Percentiles rank a stretch among this genome's conserved stretches.
These are phyloP conservation scores for Perognathus longimembris DNA, from an alignment of 2,113 vertebrate species.

Conservation along the genomic window DNA sequence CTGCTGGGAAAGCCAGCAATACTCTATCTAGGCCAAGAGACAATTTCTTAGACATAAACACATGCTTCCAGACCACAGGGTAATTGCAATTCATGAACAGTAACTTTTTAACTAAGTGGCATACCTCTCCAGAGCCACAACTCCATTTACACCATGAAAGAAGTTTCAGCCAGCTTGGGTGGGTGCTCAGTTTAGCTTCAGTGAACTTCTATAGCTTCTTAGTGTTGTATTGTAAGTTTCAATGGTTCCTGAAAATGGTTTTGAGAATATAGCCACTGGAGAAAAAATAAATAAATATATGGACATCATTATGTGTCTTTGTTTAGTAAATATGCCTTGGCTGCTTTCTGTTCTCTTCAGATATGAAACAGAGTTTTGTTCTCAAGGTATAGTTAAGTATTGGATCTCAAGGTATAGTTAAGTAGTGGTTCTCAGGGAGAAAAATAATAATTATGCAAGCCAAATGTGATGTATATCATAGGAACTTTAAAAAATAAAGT, in stretches of 20 bases:
- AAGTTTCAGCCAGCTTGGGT: background rate
- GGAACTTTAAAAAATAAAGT: background rate
- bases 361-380: slow-evolving; percentile 28
- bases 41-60: slow-evolving; percentile 48
- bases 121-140: background rate
- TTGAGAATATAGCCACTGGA: background rate
- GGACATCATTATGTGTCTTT: background rate
- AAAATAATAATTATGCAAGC: background rate
- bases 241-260: background rate
- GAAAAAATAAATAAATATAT: background rate
- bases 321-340: background rate
- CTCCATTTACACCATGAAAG: background rate
- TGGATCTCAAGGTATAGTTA: slow-evolving; percentile 1
- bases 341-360: background rate
- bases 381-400: background rate
- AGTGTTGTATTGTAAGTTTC: background rate
- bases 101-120: slow-evolving; percentile 50
- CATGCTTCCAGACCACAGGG: slow-evolving; percentile 1
- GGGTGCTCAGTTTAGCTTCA: background rate
- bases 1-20: slow-evolving; percentile 19
- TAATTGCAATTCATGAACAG: slow-evolving; percentile 12
- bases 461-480: background rate
- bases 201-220: background rate
- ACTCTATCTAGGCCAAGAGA: slow-evolving; percentile 41
- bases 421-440: background rate